Percentiles rank a stretch among this genome's conserved stretches.
phyloP scores from a whole-genome alignment of 2,113 vertebrate genomes.

The Choloepus hoffmanni region DNA sequence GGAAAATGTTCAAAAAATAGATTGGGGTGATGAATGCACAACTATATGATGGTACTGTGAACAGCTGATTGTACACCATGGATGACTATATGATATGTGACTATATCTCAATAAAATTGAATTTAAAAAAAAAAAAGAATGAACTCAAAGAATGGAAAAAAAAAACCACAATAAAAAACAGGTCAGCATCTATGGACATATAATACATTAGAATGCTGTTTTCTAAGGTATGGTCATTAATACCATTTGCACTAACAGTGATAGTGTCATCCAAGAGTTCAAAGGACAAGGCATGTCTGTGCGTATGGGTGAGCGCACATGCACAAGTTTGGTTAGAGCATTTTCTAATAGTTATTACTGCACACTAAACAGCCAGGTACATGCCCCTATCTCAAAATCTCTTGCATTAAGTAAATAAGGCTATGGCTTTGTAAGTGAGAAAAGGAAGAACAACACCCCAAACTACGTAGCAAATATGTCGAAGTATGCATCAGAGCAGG shows the following conservation, averaged over 20 bases:
- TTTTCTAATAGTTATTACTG: neutral
- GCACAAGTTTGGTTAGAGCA: too few relatives aligned
- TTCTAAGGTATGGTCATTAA: neutral
- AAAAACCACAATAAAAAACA: too few relatives aligned
- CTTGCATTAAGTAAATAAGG: neutral
- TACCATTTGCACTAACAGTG: neutral
- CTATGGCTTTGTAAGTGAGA: neutral
- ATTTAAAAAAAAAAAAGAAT: too few relatives aligned
- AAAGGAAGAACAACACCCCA: neutral
- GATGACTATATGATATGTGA: too few relatives aligned
- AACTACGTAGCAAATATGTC: neutral
- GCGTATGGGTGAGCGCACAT: rapidly evolving
- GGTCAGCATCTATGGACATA: too few relatives aligned
- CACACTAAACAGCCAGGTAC: neutral
- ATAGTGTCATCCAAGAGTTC: neutral
- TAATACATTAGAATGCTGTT: too few relatives aligned
- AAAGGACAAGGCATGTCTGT: neutral
- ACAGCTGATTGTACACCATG: too few relatives aligned
- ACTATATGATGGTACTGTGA: too few relatives aligned
- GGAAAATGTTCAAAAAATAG: too few relatives aligned
- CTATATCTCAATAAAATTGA: too few relatives aligned
- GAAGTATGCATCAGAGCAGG: rapidly evolving
- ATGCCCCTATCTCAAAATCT: neutral
- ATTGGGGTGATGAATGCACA: too few relatives aligned
- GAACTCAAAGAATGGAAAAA: too few relatives aligned